Evolutionary conservation across 2,888 invertebrate species (phyloP).

Genomic region (Hirtodrosophila trivittata): DNA sequence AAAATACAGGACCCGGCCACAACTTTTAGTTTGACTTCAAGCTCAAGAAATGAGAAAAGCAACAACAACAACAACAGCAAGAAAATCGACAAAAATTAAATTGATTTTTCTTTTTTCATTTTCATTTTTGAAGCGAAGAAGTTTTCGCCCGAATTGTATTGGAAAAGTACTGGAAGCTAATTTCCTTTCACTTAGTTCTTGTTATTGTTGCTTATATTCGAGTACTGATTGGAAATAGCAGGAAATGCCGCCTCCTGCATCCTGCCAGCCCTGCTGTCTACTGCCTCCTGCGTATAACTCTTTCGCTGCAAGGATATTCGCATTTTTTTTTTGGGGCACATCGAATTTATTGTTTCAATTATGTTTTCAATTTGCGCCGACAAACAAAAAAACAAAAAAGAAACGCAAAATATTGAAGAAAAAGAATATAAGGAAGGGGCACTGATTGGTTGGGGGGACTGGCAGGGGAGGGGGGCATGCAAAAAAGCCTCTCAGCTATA

Average conservation of each 20-base stretch:
- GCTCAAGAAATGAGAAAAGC: constrained; percentile 10
- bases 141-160: constrained; percentile 45
- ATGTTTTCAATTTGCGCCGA: constrained; percentile 78
- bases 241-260: constrained; percentile 14
- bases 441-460: not conserved
- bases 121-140: not conserved
- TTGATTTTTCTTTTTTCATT: constrained; percentile 60
- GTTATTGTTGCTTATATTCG: constrained; percentile 1
- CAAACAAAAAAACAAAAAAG: constrained; percentile 61
- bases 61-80: constrained; percentile 10
- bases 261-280: too few relatives aligned
- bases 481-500: constrained; percentile 72
- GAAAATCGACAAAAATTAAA: constrained; percentile 67
- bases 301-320: constrained; percentile 35
- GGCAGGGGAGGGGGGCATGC: constrained; percentile 52
- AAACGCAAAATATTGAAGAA: not conserved
- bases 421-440: not conserved
- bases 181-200: constrained; percentile 28
- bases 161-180: constrained; percentile 43
- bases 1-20: constrained; percentile 24
- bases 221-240: constrained; percentile 22
- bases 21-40: constrained; percentile 56
- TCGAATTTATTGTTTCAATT: constrained; percentile 79
- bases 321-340: constrained; percentile 3
- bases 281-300: constrained; percentile 59